Conservation (phyloP, 2,797 vertebrate genomes). For the Pseudochaenichthys georgianus region DNA sequence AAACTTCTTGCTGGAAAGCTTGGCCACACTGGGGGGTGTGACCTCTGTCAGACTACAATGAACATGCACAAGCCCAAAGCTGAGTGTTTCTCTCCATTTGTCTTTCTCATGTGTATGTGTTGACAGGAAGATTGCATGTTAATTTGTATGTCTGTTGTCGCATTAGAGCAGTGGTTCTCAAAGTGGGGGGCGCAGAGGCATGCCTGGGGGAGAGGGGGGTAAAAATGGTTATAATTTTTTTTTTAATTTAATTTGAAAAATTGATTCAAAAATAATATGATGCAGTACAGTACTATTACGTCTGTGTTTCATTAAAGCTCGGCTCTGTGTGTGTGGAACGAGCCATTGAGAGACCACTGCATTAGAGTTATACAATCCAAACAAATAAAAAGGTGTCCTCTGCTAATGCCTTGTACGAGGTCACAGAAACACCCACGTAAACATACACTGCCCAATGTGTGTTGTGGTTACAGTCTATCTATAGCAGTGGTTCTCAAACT, state of each 20-base stretch:
- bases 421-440: neutral
- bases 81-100: conserved; percentile 53
- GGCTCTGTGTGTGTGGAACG: no score
- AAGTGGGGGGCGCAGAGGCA: no score
- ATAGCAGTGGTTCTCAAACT: conserved; percentile 15
- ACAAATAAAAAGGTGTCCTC: conserved; percentile 45
- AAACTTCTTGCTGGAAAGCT: conserved; percentile 26
- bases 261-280: no score
- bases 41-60: conserved; percentile 45
- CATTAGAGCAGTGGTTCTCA: conserved; percentile 1
- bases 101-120: conserved; percentile 50
- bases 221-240: no score
- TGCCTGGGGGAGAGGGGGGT: no score
- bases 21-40: conserved; percentile 35
- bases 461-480: conserved; percentile 40
- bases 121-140: conserved; percentile 70
- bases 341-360: no score
- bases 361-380: conserved; percentile 42
- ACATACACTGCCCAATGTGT: conserved; percentile 10
- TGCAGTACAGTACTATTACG: no score
- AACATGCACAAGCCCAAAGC: conserved; percentile 32
- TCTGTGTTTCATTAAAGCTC: no score
- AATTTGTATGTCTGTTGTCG: conserved; percentile 66
- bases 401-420: conserved; percentile 15
- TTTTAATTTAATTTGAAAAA: no score